These are phyloP conservation scores for Torymus texanus DNA, from an alignment of 2,888 invertebrate genomes.

Conservation along the genomic window DNA sequence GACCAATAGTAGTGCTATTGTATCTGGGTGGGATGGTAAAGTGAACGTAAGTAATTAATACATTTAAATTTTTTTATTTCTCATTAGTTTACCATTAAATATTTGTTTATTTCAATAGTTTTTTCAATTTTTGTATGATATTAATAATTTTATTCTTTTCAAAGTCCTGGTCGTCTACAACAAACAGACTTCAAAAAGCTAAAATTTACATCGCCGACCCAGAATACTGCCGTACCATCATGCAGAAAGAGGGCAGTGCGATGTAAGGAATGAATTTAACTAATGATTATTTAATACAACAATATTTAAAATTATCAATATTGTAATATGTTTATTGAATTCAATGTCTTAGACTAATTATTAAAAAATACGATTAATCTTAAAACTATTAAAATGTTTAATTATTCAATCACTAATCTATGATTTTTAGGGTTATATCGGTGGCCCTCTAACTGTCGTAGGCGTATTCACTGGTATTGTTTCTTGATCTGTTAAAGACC, in stretches of 20 bases:
- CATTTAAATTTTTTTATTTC: too few relatives aligned
- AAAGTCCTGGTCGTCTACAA: constrained; percentile 9
- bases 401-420: too few relatives aligned
- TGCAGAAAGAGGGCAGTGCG: constrained; percentile 47
- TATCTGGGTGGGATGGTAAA: constrained; percentile 45
- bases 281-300: too few relatives aligned
- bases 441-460: constrained; percentile 44
- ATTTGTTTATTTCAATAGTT: too few relatives aligned
- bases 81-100: too few relatives aligned
- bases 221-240: constrained; percentile 25
- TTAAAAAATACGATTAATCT: not conserved
- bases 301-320: not conserved
- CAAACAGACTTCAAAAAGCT: constrained; percentile 37
- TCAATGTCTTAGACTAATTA: not conserved
- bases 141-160: not conserved
- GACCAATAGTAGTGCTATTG: constrained; percentile 17
- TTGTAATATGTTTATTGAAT: not conserved
- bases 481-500: constrained; percentile 51
- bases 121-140: too few relatives aligned
- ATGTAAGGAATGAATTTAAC: constrained; percentile 18
- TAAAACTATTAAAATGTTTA: too few relatives aligned
- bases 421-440: constrained; percentile 52
- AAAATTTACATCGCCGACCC: constrained; percentile 41
- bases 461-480: constrained; percentile 41
- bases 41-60: constrained; percentile 10